These are phyloP conservation scores for Aphelocoma coerulescens DNA, from an alignment of 2,113 vertebrate genomes.

Conservation along the genomic window DNA sequence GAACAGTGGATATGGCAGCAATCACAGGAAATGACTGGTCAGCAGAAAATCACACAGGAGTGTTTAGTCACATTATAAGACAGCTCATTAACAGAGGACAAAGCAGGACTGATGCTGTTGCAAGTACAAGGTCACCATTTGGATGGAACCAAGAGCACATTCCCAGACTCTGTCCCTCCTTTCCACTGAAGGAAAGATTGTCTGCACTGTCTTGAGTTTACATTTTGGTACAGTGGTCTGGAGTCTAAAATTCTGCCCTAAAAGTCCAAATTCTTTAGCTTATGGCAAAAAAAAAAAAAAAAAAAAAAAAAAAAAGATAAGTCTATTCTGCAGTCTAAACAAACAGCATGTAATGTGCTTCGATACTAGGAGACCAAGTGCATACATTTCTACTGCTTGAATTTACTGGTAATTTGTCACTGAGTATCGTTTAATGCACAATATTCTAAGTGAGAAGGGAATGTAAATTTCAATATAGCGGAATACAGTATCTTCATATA, in stretches of 20 bases:
- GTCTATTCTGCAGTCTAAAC: not conserved
- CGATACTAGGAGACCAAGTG: not conserved
- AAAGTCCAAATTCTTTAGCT: not conserved
- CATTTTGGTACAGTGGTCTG: not conserved
- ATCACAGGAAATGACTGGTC: not conserved
- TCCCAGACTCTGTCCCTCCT: not conserved
- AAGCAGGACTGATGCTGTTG: not conserved
- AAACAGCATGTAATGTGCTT: not conserved
- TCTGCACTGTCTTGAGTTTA: not conserved
- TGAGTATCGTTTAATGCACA: not conserved
- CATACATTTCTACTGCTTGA: not conserved
- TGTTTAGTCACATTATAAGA: not conserved
- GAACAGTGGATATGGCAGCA: not conserved
- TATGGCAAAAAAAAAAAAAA: not conserved
- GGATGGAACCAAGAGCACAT: not conserved
- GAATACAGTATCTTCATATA: not conserved
- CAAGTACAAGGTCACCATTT: not conserved
- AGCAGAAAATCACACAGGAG: conserved; percentile 30
- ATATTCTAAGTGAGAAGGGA: not conserved
- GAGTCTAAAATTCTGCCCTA: not conserved
- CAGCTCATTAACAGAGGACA: conserved; percentile 42
- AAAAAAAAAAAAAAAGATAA: not conserved
- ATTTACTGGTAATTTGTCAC: not conserved
- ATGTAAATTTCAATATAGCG: not conserved
- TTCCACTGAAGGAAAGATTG: not conserved